These are phyloP conservation scores for Buathra laborator DNA, from an alignment of 2,888 invertebrate genomes.

Conservation along the genomic window DNA sequence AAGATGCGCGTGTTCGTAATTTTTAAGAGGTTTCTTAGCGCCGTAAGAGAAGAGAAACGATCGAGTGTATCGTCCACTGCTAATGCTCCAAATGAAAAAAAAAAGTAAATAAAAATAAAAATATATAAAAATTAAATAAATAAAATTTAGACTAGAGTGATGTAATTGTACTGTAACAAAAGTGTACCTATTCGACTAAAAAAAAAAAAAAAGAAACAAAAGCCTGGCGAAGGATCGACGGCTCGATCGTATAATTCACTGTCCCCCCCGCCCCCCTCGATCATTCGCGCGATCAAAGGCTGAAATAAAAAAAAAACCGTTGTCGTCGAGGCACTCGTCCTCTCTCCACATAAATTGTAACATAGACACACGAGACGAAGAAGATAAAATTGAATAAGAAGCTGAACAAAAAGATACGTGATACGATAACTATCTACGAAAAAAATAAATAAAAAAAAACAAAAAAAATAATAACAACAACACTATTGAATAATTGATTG, in stretches of 20 bases:
- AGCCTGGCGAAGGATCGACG: slow-evolving; percentile 65
- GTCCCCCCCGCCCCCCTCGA: slow-evolving; percentile 57
- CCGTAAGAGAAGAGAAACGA: slow-evolving; percentile 63
- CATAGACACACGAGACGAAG: slow-evolving; percentile 62
- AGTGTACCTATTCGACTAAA: slow-evolving; percentile 79
- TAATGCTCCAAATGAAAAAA: slow-evolving; percentile 67
- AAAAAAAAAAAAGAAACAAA: slow-evolving; percentile 25
- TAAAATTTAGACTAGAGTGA: slow-evolving; percentile 75
- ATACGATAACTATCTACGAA: slow-evolving; percentile 65
- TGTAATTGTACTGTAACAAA: slow-evolving; percentile 74
- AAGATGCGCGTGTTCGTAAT: slow-evolving; percentile 58
- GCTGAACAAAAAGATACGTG: slow-evolving; percentile 67
- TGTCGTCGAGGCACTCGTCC: slow-evolving; percentile 75
- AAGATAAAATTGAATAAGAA: slow-evolving; percentile 62
- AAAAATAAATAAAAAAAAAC: slow-evolving; percentile 40
- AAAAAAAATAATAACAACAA: slow-evolving; percentile 76
- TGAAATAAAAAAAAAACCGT: slow-evolving; percentile 71
- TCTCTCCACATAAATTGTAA: slow-evolving; percentile 73
- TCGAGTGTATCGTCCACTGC: slow-evolving; percentile 69
- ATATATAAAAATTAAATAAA: slow-evolving; percentile 55
- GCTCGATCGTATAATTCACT: slow-evolving; percentile 67
- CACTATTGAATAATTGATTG: slow-evolving; percentile 66
- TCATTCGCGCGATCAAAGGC: slow-evolving; percentile 73
- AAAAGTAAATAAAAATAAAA: slow-evolving; percentile 57
- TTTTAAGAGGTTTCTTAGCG: slow-evolving; percentile 69